Percentiles rank a stretch among this genome's conserved stretches.
Conservation (phyloP, 2,113 vertebrate genomes). For the Leptocoma aspasia region DNA sequence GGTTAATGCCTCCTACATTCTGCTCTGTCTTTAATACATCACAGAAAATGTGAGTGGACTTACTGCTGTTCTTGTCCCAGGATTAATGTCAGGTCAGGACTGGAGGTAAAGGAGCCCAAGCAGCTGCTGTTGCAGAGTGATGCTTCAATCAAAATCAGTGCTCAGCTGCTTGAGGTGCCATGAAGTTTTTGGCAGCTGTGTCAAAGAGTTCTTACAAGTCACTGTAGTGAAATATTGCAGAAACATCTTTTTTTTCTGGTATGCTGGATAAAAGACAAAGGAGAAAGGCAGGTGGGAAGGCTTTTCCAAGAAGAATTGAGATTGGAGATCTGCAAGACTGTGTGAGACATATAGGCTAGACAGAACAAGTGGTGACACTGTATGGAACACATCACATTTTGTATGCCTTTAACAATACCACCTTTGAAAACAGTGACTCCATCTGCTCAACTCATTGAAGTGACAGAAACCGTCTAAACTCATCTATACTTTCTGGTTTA, state of each 20-base stretch:
- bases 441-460: not conserved
- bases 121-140: slow-evolving; percentile 37
- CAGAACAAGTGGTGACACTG: not conserved
- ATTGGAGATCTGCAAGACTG: not conserved
- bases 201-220: not conserved
- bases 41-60: not conserved
- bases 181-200: slow-evolving; percentile 15
- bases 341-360: not conserved
- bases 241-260: not conserved
- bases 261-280: not conserved
- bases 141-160: not conserved
- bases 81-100: not conserved
- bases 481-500: not conserved
- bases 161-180: not conserved
- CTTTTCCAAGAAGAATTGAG: not conserved
- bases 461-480: not conserved
- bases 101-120: not conserved
- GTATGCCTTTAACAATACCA: not conserved
- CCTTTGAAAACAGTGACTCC: not conserved
- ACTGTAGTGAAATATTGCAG: not conserved
- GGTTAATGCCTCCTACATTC: not conserved
- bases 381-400: not conserved
- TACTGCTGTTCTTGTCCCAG: not conserved
- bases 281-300: not conserved
- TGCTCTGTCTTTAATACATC: not conserved